Percentiles rank a stretch among this genome's conserved stretches.
Conservation (phyloP, 2,113 vertebrate species). For the Pygathrix nemaeus region DNA sequence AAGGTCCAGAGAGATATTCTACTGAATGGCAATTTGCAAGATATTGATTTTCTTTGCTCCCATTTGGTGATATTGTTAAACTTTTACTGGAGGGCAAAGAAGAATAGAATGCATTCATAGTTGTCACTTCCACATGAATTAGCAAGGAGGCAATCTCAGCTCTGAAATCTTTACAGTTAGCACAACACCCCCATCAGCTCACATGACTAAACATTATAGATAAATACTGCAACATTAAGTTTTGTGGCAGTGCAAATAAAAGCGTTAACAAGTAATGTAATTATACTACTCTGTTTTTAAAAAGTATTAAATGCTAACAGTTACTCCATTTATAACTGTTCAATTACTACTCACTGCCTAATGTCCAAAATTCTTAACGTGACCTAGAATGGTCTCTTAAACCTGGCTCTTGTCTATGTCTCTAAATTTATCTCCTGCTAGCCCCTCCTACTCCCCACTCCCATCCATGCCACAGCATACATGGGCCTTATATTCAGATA, state of each 20-base stretch:
- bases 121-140: slow-evolving; percentile 29
- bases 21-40: background rate
- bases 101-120: background rate
- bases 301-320: background rate
- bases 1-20: background rate
- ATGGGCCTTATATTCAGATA: background rate
- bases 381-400: background rate
- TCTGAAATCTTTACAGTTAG: slow-evolving; percentile 43
- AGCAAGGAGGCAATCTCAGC: slow-evolving; percentile 26
- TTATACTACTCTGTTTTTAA: background rate
- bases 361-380: background rate
- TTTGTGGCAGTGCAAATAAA: slow-evolving; percentile 43
- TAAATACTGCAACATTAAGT: slow-evolving; percentile 47
- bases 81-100: background rate
- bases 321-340: background rate
- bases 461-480: accelerated
- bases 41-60: background rate
- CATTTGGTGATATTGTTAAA: background rate
- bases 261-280: background rate
- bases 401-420: background rate
- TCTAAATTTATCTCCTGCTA: background rate
- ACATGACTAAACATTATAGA: background rate
- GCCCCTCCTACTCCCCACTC: background rate
- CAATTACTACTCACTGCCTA: background rate
- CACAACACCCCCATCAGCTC: background rate